These are phyloP conservation scores for Nezara viridula DNA, from an alignment of 2,888 invertebrate species.

Conservation along the genomic window DNA sequence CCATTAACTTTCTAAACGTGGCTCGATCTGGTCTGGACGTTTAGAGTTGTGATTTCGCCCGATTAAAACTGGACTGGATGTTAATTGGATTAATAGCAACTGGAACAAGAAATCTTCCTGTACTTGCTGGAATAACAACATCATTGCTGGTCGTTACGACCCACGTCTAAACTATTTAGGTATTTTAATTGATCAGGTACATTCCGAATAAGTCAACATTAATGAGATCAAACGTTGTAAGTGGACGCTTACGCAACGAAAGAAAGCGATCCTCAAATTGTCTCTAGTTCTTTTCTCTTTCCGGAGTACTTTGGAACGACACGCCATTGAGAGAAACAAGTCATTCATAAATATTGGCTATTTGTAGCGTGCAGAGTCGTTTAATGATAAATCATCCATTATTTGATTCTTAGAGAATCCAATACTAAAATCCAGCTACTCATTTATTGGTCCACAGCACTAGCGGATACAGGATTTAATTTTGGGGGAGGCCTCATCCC, in stretches of 20 bases:
- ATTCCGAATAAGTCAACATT: background rate
- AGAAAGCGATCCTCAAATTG: background rate
- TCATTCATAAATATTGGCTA: background rate
- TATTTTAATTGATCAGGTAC: background rate
- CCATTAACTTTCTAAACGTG: background rate
- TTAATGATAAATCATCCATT: no score
- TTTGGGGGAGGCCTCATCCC: no score
- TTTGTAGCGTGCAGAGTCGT: background rate
- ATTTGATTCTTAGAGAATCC: no score
- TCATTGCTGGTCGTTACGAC: background rate
- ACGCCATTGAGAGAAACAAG: background rate
- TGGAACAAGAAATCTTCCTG: background rate
- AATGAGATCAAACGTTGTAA: background rate
- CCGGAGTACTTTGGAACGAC: background rate
- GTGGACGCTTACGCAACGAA: background rate
- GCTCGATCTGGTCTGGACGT: background rate
- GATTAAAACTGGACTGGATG: background rate
- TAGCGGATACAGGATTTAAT: no score
- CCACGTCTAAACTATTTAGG: background rate
- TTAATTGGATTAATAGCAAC: background rate
- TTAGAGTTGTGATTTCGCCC: background rate
- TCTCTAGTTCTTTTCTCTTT: background rate
- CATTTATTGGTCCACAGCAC: no score
- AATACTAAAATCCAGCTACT: no score
- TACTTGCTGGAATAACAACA: background rate